Percentiles rank a stretch among this genome's conserved stretches.
phyloP scores from a whole-genome alignment of 1,140 invertebrate species.

The Zaprionus davidi region DNA sequence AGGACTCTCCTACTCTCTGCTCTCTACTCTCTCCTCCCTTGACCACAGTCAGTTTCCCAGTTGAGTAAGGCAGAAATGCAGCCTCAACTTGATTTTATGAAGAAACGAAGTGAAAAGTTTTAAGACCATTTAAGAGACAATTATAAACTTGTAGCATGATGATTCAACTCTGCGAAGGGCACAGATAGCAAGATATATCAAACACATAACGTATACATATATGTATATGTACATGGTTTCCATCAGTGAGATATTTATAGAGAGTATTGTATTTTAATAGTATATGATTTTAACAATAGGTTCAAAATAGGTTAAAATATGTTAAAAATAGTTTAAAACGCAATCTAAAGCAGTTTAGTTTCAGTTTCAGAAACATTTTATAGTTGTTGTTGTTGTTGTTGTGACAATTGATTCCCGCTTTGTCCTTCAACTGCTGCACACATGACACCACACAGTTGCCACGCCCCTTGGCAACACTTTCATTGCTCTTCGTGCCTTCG shows the following conservation, averaged over 20 bases:
- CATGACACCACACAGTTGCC: not conserved
- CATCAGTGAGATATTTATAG: too few species aligned
- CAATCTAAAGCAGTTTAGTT: not conserved
- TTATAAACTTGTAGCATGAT: too few species aligned
- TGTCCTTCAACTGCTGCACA: slow-evolving; percentile 1
- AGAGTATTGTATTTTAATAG: too few species aligned
- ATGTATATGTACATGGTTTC: too few species aligned
- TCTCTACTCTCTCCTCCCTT: not conserved
- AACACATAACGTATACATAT: too few species aligned
- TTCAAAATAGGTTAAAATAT: too few species aligned
- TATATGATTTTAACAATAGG: too few species aligned
- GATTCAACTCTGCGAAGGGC: too few species aligned
- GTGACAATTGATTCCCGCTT: not conserved
- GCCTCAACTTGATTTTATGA: not conserved
- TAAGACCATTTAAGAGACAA: too few species aligned
- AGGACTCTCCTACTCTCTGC: not conserved
- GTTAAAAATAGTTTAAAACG: too few species aligned
- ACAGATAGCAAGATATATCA: too few species aligned
- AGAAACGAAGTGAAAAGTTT: not conserved
- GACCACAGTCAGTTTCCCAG: not conserved
- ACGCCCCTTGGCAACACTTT: slow-evolving; percentile 2
- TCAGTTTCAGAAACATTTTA: not conserved
- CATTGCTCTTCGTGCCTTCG: not conserved
- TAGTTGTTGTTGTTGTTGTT: not conserved
- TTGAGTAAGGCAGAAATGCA: not conserved